Conservation (phyloP, 2,113 vertebrate genomes). For the Poeciliopsis turrubarensis region DNA sequence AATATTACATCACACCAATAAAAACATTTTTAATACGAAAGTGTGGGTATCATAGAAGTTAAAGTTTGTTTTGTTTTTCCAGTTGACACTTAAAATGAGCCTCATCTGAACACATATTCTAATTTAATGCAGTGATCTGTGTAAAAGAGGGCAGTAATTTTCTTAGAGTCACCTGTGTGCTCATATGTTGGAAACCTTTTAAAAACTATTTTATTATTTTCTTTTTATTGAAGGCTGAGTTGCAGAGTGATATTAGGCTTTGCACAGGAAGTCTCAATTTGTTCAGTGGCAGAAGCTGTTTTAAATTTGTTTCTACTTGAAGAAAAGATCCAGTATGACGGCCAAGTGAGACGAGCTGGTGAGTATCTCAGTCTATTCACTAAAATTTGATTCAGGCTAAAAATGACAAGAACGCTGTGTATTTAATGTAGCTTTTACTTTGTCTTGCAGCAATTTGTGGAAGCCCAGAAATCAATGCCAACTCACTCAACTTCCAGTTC, state of each 20-base stretch:
- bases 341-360: conserved; percentile 64
- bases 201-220: not conserved
- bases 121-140: not conserved
- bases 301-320: conserved; percentile 6
- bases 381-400: not conserved
- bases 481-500: conserved; percentile 3
- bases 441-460: conserved; percentile 63
- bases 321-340: not conserved
- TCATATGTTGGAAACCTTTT: not conserved
- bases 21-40: too few relatives aligned
- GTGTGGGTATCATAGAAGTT: too few relatives aligned
- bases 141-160: not conserved
- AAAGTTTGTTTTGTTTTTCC: not conserved
- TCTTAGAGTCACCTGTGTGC: not conserved
- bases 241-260: conserved; percentile 62
- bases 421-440: not conserved
- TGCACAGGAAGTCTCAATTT: conserved; percentile 19
- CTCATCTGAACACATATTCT: not conserved
- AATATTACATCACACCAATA: too few relatives aligned
- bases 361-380: conserved; percentile 16
- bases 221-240: conserved; percentile 10
- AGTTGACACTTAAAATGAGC: not conserved
- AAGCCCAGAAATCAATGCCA: not conserved
- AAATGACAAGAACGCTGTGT: not conserved
- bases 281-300: conserved; percentile 43